Evolutionary conservation across 2,888 invertebrate genomes (phyloP), one percentile per base, ranked within the genome.

Genomic region (Bombyx huttoni): DNA sequence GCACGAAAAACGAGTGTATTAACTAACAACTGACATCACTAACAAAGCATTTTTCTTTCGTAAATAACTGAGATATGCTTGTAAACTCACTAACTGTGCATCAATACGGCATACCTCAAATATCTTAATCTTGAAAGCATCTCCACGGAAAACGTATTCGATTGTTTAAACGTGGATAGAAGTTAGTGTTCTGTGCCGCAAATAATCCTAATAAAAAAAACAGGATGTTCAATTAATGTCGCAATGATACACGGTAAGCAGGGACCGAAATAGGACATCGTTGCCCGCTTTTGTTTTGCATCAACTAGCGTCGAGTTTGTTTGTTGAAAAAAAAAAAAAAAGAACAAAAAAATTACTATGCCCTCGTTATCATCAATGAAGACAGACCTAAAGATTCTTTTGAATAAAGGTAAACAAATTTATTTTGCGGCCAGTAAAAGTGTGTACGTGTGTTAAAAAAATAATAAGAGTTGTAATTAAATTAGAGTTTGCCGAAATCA

Each of bases 141-240:
- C 40, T 40, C 12, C 12, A 10, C 40, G 40, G 40, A 40, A 40
- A 40, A 40, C 8, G 3, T 10, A 10, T 40, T 40, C 40, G 8
- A 10, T 40, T 40, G 40, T 40, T 40, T 7, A 40, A 40, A 12
- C 40, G 40, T 10, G 40, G 12, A 40, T 40, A 12, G 40, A 40
- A 40, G 40, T 40, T 40, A 40, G 40, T 7, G 40, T 7, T 40
- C 40, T 40, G 40, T 12, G 40, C 40, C 40, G 12, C 40, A 40
- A 40, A 40, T 40, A 40, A 12, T 40, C 12, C 40, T 10, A 7
- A 40, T 40, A 40, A 40, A 80, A 80, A 78, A 84, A 79, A 74
- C 84, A 82, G 87, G 87, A 87, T 76, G 84, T 87, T 86, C 75
- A 86, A 87, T 87, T 85, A 78, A 78, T 75, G 73, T 61, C 68